Conservation (phyloP, 2,888 invertebrate species). For the Chironomus tentans region DNA sequence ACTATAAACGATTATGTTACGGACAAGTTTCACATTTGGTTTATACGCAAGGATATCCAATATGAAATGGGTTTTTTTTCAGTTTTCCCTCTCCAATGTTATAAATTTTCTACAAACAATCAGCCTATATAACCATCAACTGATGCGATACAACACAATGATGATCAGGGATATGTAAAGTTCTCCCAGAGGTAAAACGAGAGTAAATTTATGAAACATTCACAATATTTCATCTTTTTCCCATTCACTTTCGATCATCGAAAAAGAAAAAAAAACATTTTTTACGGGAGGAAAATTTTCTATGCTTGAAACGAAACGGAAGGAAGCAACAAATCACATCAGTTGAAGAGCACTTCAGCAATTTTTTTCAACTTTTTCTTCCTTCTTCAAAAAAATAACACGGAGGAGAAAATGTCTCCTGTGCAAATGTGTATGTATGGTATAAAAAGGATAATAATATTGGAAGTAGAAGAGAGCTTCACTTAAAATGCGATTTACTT, state of each 20-base stretch:
- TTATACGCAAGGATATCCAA: neutral
- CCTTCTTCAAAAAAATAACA: neutral
- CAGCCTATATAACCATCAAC: no score
- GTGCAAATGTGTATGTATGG: neutral
- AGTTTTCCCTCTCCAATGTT: no score
- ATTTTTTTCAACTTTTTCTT: neutral
- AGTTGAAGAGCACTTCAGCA: neutral
- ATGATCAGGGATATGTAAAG: no score
- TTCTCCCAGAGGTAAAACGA: no score
- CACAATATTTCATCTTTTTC: no score
- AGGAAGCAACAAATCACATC: neutral
- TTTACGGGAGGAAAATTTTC: neutral
- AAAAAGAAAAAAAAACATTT: neutral
- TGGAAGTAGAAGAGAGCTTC: neutral
- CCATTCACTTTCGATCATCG: no score
- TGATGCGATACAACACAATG: no score
- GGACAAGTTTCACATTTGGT: neutral
- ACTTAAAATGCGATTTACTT: neutral
- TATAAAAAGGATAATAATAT: neutral
- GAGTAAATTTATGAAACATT: no score
- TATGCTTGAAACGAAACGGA: neutral
- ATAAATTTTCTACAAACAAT: no score
- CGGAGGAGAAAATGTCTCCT: neutral
- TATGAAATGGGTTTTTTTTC: no score
- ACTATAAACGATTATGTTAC: constrained; percentile 24